Percentiles rank a stretch among this genome's conserved stretches.
Conservation (phyloP, 2,113 vertebrate species). For the Taxidea taxus region DNA sequence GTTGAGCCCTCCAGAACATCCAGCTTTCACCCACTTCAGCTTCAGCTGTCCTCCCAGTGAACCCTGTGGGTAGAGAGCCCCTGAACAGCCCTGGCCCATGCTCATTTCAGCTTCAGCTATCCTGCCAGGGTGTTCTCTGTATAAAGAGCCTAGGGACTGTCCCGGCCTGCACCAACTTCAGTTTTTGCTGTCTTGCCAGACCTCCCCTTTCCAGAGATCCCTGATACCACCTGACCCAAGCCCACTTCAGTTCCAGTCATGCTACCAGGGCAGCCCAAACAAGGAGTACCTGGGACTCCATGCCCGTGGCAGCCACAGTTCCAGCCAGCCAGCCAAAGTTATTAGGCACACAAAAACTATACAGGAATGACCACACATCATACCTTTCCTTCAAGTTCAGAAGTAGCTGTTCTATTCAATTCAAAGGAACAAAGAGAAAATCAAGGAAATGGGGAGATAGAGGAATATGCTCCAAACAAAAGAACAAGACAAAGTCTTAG, state of each 20-base stretch:
- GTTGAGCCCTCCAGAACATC: not conserved
- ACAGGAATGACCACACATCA: not conserved
- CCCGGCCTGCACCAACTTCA: not conserved
- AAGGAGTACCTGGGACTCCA: not conserved
- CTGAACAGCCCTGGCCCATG: not conserved
- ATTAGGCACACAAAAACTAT: not conserved
- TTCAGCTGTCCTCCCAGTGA: not conserved
- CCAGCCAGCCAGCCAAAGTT: not conserved
- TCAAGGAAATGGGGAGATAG: not conserved
- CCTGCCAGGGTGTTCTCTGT: not conserved
- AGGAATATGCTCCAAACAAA: not conserved
- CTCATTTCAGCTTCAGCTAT: not conserved
- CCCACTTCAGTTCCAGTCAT: not conserved
- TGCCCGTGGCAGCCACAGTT: not conserved
- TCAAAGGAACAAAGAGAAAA: not conserved
- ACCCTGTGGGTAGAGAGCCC: not conserved
- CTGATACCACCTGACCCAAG: not conserved
- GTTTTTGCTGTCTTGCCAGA: not conserved
- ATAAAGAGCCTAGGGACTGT: not conserved
- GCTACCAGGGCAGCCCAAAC: not conserved
- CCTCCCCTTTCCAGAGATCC: not conserved
- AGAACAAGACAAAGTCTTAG: not conserved
- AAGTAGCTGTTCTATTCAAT: not conserved
- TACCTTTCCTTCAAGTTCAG: not conserved
- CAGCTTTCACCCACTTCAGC: not conserved